These are phyloP conservation scores for Muricea muricata DNA, from an alignment of 92 coral and sea anemone species.

Conservation along the genomic window DNA sequence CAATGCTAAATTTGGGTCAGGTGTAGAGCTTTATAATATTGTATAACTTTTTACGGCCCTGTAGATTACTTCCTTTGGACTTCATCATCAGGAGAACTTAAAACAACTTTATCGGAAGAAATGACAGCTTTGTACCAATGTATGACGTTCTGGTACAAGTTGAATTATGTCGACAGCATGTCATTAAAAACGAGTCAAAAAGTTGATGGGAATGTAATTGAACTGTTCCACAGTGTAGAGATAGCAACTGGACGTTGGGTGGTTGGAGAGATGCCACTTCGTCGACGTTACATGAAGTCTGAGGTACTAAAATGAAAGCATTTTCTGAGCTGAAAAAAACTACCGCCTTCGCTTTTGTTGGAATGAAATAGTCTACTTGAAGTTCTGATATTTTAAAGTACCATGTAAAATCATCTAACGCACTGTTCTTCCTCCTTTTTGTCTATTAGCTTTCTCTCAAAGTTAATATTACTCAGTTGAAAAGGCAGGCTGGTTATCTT, in stretches of 20 bases:
- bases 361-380: no score
- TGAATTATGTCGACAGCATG: not conserved
- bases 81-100: not conserved
- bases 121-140: not conserved
- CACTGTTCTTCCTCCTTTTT: not conserved
- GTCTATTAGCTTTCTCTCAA: not conserved
- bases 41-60: not conserved
- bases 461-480: not conserved
- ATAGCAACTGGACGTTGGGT: not conserved
- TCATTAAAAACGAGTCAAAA: not conserved
- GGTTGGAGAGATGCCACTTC: conserved; percentile 8
- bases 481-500: not conserved
- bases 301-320: not conserved
- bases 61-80: not conserved
- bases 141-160: conserved; percentile 21
- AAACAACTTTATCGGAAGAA: not conserved
- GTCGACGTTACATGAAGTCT: not conserved
- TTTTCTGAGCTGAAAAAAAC: no score
- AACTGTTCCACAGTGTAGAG: not conserved
- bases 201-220: not conserved
- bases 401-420: no score
- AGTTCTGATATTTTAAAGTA: no score
- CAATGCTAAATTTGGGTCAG: no score
- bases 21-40: no score
- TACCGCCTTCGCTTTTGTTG: no score